A percentile compares a stretch with the other conserved stretches of the same genome.
Evolutionary conservation across 2,888 invertebrate species (phyloP).

Genomic region (Lypha dubia): DNA sequence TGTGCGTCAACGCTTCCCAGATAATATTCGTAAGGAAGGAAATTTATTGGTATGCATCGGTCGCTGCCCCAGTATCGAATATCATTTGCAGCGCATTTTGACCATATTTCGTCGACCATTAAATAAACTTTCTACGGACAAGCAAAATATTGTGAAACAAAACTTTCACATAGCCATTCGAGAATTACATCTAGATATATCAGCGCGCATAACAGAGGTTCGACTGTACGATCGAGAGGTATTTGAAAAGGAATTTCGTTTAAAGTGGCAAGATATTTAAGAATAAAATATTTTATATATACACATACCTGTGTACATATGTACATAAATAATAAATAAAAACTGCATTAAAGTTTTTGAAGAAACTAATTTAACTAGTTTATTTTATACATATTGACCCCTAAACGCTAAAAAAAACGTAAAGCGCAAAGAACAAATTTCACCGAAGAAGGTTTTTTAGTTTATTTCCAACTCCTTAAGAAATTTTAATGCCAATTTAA

Average conservation of each 20-base stretch:
- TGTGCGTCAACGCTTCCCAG: constrained; percentile 78
- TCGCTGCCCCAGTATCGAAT: constrained; percentile 79
- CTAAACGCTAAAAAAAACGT: no score
- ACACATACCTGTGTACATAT: no score
- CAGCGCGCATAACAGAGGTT: constrained; percentile 79
- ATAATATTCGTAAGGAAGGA: constrained; percentile 79
- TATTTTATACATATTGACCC: no score
- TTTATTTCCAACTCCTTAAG: no score
- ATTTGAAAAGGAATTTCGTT: constrained; percentile 79
- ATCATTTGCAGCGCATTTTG: constrained; percentile 79
- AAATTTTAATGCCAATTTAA: no score
- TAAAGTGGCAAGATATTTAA: constrained; percentile 77
- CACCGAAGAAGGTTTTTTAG: no score
- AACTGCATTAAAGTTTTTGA: no score
- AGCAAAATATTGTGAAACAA: constrained; percentile 79
- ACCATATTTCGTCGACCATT: constrained; percentile 79
- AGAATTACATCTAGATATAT: constrained; percentile 79
- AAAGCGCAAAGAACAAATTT: no score
- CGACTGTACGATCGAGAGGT: constrained; percentile 78
- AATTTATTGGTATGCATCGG: constrained; percentile 80
- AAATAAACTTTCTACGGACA: constrained; percentile 78
- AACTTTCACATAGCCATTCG: constrained; percentile 80
- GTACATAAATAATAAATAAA: not conserved
- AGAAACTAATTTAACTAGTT: no score
- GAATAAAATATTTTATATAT: constrained; percentile 44